Base-by-base conservation (phyloP, 1,140 invertebrate species). In the Papilio machaon region DNA sequence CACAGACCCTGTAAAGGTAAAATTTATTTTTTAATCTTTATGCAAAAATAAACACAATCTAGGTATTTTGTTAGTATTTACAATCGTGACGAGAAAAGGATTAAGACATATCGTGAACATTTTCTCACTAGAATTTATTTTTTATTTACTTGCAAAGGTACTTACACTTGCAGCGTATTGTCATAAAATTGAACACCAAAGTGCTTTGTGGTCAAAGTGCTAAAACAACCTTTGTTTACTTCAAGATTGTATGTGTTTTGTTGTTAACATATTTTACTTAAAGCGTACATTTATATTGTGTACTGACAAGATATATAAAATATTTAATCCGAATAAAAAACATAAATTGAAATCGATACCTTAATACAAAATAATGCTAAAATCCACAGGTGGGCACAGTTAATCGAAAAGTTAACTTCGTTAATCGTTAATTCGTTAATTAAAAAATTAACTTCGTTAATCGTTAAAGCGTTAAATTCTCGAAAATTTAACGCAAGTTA, bases 1-100 rank as follows among this genome's bases (percentile, higher is more conserved):
- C 80, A 67, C 81, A 23, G 84, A 85, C 74, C 85, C 86, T 43
- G 70, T 82, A 23, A 87, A 87, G 84, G 89, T 90, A 82, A 67
- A 87, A 64, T 84, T 80, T 82, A 47, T 54, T 73, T 15, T 58
- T 60, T 73, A 64, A 79, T 6, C 23, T 2, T 10, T 8, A 19
- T 5, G 15, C 0, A 23, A 52, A 30, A 2, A 19, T 10, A 67
- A 67, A 23, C 23, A 30, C 60, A 23, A 30, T 70, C 13, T 70
- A 35, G 13, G 17, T 30, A 38, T 38, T 35, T 35, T 70, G 6
- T 38, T 35, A 35, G 64, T 15, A 8, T 35, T 17, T 17, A 70
- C 19, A 30, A 5, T 17, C 35, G 7, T 7, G 5, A 70, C 30
- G 8, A 23, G 60, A 64, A 70, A 35, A 70, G 30, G 9, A 3